Conservation (phyloP, 2,113 vertebrate species). For the Larimichthys crocea region DNA sequence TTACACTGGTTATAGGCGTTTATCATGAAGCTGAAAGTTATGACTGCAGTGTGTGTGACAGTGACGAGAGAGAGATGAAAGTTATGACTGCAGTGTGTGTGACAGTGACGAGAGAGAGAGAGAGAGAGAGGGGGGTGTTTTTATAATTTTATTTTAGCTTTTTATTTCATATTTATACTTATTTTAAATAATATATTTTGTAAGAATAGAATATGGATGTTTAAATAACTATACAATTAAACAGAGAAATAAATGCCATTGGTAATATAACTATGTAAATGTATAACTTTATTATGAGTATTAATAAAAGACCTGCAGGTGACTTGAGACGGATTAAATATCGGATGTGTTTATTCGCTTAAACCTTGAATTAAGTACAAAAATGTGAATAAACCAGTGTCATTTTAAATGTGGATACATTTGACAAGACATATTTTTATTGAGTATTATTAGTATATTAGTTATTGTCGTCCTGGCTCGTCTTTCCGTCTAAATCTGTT, state of each 20-base stretch:
- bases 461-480: not conserved
- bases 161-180: not conserved
- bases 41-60: not conserved
- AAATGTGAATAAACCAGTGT: not conserved
- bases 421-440: not conserved
- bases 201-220: not conserved
- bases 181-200: not conserved
- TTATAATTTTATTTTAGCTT: not conserved
- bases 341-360: not conserved
- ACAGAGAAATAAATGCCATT: not conserved
- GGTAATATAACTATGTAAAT: no score
- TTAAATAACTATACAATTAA: not conserved
- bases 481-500: slow-evolving; percentile 12
- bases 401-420: not conserved
- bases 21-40: slow-evolving; percentile 7
- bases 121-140: not conserved
- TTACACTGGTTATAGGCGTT: not conserved
- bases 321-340: not conserved
- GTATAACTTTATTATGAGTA: not conserved
- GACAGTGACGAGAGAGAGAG: not conserved
- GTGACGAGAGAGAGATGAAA: not conserved
- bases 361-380: not conserved
- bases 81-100: not conserved
- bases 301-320: not conserved
- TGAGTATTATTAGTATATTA: not conserved